phyloP scores from a whole-genome alignment of 92 coral and sea anemone genomes.

The Galaxea fascicularis region DNA sequence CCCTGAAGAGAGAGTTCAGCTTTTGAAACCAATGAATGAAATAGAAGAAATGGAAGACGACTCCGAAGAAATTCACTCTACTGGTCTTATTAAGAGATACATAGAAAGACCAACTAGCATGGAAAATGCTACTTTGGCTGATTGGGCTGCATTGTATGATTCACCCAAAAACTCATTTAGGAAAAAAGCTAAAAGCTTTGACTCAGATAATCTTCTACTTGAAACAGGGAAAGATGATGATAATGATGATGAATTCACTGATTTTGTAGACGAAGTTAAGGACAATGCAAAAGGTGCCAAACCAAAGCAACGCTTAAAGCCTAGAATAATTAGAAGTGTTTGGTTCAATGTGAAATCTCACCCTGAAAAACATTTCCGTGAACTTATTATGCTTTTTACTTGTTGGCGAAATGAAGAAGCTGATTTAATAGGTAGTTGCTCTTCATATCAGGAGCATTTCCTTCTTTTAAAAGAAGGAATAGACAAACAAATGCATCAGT shows the following conservation, averaged over 20 bases:
- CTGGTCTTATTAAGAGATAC: constrained; percentile 48
- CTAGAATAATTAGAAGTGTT: constrained; percentile 22
- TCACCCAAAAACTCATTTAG: constrained; percentile 19
- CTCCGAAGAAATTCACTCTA: constrained; percentile 25
- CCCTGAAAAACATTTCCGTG: constrained; percentile 32
- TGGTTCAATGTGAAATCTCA: constrained; percentile 26
- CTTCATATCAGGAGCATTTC: constrained; percentile 41
- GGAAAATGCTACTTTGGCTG: constrained; percentile 45
- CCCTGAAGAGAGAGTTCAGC: too few species aligned
- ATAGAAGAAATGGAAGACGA: constrained; percentile 17
- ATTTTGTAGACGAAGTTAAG: background rate
- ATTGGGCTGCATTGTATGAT: constrained; percentile 58
- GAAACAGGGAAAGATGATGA: constrained; percentile 39
- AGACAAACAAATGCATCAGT: constrained; percentile 24
- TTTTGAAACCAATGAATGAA: too few species aligned
- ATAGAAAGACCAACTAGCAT: constrained; percentile 14
- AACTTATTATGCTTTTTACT: constrained; percentile 22
- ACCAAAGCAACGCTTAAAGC: constrained; percentile 4
- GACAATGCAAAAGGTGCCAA: background rate
- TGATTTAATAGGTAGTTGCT: too few species aligned
- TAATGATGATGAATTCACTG: constrained; percentile 27
- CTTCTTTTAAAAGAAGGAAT: constrained; percentile 8
- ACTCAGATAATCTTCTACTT: constrained; percentile 30
- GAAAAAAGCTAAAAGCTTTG: constrained; percentile 11
- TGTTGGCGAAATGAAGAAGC: constrained; percentile 38